These are phyloP conservation scores for Papilio xuthus DNA, from an alignment of 1,140 invertebrate genomes.

Conservation along the genomic window DNA sequence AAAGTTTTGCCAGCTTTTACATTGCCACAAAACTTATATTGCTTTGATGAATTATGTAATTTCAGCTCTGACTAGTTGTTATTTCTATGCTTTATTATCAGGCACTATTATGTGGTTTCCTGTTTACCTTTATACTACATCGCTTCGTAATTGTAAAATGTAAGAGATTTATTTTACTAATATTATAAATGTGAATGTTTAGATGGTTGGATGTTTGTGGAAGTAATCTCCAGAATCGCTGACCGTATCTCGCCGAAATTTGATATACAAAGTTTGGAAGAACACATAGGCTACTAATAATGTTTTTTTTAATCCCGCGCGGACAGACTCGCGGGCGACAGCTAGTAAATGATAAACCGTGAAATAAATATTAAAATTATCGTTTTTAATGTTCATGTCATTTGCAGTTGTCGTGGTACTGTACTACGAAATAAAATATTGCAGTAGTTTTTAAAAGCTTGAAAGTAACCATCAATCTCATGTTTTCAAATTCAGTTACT, in stretches of 20 bases:
- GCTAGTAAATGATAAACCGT: too few relatives aligned
- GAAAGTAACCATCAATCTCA: background rate
- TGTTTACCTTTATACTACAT: background rate
- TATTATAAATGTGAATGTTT: too few relatives aligned
- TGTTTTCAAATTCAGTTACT: background rate
- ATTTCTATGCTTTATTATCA: background rate
- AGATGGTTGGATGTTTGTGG: too few relatives aligned
- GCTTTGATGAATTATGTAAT: conserved; percentile 15
- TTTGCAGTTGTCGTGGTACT: background rate
- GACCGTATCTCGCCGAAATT: too few relatives aligned
- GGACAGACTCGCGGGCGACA: too few relatives aligned
- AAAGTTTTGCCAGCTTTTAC: conserved; percentile 8
- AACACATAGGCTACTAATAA: too few relatives aligned
- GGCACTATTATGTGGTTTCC: background rate
- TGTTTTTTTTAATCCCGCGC: too few relatives aligned
- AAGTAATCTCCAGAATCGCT: too few relatives aligned
- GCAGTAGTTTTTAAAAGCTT: background rate
- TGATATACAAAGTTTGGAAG: too few relatives aligned
- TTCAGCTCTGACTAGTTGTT: background rate
- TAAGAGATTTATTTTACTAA: too few relatives aligned
- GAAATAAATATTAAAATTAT: background rate
- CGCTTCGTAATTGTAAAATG: too few relatives aligned
- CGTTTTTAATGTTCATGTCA: background rate
- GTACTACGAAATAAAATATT: background rate
- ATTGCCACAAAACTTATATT: conserved; percentile 27